Conservation (phyloP, 2,888 invertebrate species). For the Cheilosia impressa region DNA sequence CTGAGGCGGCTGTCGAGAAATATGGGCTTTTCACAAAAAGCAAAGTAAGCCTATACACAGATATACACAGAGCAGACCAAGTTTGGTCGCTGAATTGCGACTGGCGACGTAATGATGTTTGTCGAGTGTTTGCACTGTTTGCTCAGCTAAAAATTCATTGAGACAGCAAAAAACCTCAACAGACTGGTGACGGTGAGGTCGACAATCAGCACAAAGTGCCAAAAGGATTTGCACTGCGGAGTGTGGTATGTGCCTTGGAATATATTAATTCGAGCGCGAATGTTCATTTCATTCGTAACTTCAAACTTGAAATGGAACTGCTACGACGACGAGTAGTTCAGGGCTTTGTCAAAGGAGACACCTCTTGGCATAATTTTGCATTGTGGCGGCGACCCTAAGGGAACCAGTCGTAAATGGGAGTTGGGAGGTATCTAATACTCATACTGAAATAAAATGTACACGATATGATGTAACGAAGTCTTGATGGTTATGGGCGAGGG, state of each 20-base stretch:
- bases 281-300: background rate
- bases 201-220: slow-evolving; percentile 44
- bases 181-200: slow-evolving; percentile 38
- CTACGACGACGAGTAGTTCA: too few species aligned
- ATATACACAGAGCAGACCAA: slow-evolving; percentile 4
- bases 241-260: slow-evolving; percentile 38
- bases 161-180: slow-evolving; percentile 65
- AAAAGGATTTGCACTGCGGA: slow-evolving; percentile 27
- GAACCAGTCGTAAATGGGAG: too few species aligned
- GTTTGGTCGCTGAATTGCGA: slow-evolving; percentile 60
- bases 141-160: slow-evolving; percentile 69
- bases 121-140: slow-evolving; percentile 71
- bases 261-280: slow-evolving; percentile 45
- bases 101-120: slow-evolving; percentile 74
- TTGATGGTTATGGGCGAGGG: too few species aligned
- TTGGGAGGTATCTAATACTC: too few species aligned
- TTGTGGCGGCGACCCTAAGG: too few species aligned
- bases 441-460: too few species aligned
- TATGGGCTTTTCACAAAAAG: slow-evolving; percentile 24
- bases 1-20: slow-evolving; percentile 6
- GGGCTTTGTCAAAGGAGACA: background rate
- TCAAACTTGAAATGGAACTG: too few species aligned
- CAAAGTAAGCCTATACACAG: slow-evolving; percentile 58
- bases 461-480: too few species aligned
- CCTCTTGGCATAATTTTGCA: background rate